Conservation (phyloP, 2,113 vertebrate genomes). For the Copsychus sechellarum region DNA sequence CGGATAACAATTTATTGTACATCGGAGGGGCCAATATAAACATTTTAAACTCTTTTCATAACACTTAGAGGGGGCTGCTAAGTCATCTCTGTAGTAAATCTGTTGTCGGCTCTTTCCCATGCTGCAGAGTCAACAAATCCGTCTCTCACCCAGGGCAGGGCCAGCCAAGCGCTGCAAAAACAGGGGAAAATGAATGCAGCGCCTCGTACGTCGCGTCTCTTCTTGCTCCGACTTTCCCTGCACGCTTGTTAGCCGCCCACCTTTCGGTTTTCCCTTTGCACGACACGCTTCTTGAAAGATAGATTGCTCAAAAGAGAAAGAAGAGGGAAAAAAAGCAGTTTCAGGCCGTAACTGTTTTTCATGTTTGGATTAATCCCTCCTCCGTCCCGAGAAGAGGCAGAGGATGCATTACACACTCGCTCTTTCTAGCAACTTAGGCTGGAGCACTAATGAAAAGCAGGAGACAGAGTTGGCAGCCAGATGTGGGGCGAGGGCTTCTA, state of each 20-base stretch:
- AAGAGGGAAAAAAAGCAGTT: background rate
- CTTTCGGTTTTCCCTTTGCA: background rate
- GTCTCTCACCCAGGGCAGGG: conserved; percentile 11
- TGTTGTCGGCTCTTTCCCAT: conserved; percentile 66
- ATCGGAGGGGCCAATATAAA: conserved; percentile 55
- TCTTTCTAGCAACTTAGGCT: conserved; percentile 9
- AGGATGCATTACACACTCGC: background rate
- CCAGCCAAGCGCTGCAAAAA: conserved; percentile 18
- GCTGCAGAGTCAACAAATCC: conserved; percentile 61
- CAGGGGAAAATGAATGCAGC: background rate
- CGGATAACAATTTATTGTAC: conserved; percentile 71
- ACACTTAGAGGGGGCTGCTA: conserved; percentile 52
- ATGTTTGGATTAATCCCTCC: background rate
- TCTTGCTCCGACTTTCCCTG: background rate
- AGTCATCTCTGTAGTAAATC: conserved; percentile 63
- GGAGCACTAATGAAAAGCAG: conserved; percentile 34
- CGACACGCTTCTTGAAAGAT: background rate
- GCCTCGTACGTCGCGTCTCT: background rate
- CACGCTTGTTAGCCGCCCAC: background rate
- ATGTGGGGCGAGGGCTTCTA: background rate
- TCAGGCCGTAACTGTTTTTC: background rate
- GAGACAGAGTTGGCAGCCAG: background rate
- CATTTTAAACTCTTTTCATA: conserved; percentile 62
- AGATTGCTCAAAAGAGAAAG: background rate
- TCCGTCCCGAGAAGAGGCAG: background rate